phyloP scores from a whole-genome alignment of 2,888 invertebrate species.

The Muschampia plurimacula region DNA sequence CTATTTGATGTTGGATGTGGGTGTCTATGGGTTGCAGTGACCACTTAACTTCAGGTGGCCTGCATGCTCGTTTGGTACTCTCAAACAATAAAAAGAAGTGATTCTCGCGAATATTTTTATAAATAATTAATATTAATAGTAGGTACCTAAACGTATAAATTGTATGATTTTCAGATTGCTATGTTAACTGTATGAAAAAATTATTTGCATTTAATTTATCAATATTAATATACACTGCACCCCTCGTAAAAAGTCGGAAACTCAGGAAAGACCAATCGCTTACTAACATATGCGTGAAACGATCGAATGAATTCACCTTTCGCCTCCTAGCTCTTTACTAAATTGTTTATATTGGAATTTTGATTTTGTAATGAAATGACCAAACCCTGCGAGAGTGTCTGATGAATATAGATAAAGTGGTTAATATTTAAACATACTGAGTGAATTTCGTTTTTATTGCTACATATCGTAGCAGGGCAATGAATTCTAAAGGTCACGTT shows the following conservation, averaged over 20 bases:
- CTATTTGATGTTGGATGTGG: no score
- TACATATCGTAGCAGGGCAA: not conserved
- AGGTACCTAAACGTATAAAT: no score
- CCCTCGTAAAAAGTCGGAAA: not conserved
- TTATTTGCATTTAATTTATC: no score
- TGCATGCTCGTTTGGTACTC: no score
- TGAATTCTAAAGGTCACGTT: not conserved
- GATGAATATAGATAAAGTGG: conserved; percentile 22
- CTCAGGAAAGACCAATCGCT: not conserved
- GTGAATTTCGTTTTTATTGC: conserved; percentile 9
- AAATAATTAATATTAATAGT: no score
- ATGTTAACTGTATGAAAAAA: no score
- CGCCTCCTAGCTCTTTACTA: conserved; percentile 14
- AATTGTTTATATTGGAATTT: conserved; percentile 33
- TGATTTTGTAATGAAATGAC: conserved; percentile 33
- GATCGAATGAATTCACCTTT: conserved; percentile 30
- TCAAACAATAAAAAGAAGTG: no score
- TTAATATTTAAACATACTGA: conserved; percentile 22
- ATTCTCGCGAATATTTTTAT: no score
- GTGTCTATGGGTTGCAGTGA: no score
- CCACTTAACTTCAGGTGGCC: no score
- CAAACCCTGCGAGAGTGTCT: conserved; percentile 6
- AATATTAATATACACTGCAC: not conserved
- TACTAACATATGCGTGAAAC: conserved; percentile 33
- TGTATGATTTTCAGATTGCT: no score